Percentiles rank a stretch among this genome's conserved stretches.
Conservation (phyloP, 2,888 invertebrate genomes). For the Antitype chi region DNA sequence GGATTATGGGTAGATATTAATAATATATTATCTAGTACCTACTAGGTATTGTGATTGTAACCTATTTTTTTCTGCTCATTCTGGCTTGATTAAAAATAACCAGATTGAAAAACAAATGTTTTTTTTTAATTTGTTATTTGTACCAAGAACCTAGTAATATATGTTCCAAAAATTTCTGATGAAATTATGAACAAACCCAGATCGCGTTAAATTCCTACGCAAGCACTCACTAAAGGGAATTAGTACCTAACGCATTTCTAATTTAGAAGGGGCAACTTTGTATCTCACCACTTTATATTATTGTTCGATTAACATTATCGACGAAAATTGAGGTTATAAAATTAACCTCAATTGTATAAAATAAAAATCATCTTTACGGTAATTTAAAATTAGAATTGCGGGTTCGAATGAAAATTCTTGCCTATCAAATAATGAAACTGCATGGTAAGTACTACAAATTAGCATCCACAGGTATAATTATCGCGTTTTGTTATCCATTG, state of each 20-base stretch:
- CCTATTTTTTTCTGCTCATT: neutral
- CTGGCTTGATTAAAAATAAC: constrained; percentile 1
- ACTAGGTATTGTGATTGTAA: neutral
- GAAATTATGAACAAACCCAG: neutral
- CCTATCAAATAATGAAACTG: too few species aligned
- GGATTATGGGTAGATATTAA: constrained; percentile 11
- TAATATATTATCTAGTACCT: constrained; percentile 1
- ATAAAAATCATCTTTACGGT: too few species aligned
- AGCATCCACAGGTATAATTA: neutral
- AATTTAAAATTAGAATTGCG: too few species aligned
- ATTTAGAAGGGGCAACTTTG: neutral
- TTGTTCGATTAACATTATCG: too few species aligned
- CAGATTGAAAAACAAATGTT: neutral
- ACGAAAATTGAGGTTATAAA: too few species aligned
- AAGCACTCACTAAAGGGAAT: neutral
- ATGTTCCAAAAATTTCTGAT: neutral
- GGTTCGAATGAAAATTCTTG: too few species aligned
- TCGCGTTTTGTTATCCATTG: too few species aligned
- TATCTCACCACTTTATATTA: neutral
- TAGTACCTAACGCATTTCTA: neutral
- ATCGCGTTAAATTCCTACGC: neutral
- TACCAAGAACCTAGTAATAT: neutral
- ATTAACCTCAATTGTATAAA: too few species aligned
- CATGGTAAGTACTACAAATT: neutral
- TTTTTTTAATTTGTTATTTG: neutral